Percentiles rank a stretch among this genome's conserved stretches.
phyloP scores from a whole-genome alignment of 2,113 vertebrate genomes.

The Pelecanus crispus region DNA sequence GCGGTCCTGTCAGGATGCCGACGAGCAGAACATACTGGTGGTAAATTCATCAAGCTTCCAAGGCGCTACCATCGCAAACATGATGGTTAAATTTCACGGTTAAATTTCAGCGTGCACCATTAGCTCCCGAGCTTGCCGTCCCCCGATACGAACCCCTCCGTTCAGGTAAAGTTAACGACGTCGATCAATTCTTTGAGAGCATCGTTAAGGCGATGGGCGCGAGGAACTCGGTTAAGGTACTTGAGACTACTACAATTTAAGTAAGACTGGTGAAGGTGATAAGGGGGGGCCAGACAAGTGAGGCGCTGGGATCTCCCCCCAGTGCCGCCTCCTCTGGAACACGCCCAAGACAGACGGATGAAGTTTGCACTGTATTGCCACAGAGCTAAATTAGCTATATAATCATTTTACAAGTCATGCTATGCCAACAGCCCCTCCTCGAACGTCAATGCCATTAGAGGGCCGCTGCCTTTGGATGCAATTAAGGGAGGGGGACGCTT shows the following conservation, averaged over 20 bases:
- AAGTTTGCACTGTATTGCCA: background rate
- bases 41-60: background rate
- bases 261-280: background rate
- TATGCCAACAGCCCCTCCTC: too few species aligned
- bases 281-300: background rate
- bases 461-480: background rate
- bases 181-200: background rate
- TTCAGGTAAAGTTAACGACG: background rate
- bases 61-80: rapidly evolving
- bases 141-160: background rate
- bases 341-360: background rate
- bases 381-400: rapidly evolving
- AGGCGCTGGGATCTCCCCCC: background rate
- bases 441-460: too few species aligned
- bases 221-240: background rate
- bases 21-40: background rate
- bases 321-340: rapidly evolving
- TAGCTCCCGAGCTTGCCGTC: background rate
- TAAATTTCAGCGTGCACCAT: rapidly evolving
- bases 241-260: background rate
- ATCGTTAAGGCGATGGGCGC: rapidly evolving
- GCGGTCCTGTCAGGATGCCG: background rate
- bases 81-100: rapidly evolving
- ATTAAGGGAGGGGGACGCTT: too few species aligned
- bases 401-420: background rate